These are phyloP conservation scores for Gonioctena quinquepunctata DNA, from an alignment of 1,140 invertebrate genomes.

Conservation along the genomic window DNA sequence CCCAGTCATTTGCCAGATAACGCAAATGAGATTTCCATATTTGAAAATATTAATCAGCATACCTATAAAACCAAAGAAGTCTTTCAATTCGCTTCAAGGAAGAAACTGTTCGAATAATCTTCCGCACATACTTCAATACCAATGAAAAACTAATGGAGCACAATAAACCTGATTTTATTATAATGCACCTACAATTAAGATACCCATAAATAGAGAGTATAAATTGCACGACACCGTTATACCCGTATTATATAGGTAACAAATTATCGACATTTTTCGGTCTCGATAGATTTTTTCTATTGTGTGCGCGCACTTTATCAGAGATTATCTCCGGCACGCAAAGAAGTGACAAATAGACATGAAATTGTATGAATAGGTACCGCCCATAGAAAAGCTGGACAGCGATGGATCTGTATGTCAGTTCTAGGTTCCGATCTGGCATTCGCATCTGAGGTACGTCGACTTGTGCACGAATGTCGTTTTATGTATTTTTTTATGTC, in stretches of 20 bases:
- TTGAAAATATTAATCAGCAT: too few species aligned
- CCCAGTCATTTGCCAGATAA: too few species aligned
- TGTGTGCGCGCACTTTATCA: constrained; percentile 8
- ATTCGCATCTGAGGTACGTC: constrained; percentile 30
- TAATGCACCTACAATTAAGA: constrained; percentile 2
- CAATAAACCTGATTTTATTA: constrained; percentile 8
- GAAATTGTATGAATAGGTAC: constrained; percentile 37
- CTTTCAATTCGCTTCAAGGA: too few species aligned
- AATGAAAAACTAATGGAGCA: not conserved
- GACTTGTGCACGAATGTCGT: constrained; percentile 37
- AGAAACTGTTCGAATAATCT: too few species aligned
- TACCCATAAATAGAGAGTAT: constrained; percentile 16
- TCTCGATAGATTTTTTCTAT: constrained; percentile 11
- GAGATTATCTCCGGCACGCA: constrained; percentile 28
- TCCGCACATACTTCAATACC: not conserved
- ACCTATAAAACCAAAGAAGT: too few species aligned
- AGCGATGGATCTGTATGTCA: constrained; percentile 41
- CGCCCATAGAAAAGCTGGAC: constrained; percentile 32
- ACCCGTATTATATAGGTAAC: not conserved
- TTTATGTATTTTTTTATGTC: too few species aligned
- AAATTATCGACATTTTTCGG: constrained; percentile 12
- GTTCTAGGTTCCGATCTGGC: constrained; percentile 34
- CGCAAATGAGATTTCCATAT: too few species aligned
- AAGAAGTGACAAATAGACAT: constrained; percentile 39
- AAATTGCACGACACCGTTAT: constrained; percentile 11